Base-by-base conservation (phyloP, 2,888 invertebrate species). In the Laothoe populi region DNA sequence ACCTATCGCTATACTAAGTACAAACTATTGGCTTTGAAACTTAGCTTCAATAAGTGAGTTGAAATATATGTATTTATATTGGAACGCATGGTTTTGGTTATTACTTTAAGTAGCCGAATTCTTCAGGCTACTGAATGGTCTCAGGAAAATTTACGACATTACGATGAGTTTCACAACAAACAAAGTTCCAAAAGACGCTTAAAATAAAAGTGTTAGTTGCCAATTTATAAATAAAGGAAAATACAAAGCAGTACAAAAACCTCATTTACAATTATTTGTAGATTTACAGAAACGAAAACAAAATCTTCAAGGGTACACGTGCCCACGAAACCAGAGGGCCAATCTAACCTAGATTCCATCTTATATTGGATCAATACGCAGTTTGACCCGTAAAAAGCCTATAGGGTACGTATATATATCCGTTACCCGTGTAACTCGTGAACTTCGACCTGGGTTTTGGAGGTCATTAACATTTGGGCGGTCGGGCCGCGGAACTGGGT, bases 381-480 rank as follows among this genome's bases (percentile, higher is more conserved):
- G 86, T 83, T 76, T 87, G 91, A 88, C 91, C 90, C 87, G 85
- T 84, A 77, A 83, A 81, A 78, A 81, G 80, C 70, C 77, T 82
- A 82, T 81, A 81, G 79, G 82, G 82, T 84, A 83, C 79, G 78
- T 83, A 79, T 78, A 79, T 78, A 79, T 77, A 87, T 87, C 84
- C 84, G 78, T 85, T 86, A 83, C 92, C 82, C 92, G 92, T 91
- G 92, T 89, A 89, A 77, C 80, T 78, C 84, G 85, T 92, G 92
- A 92, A 92, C 92, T 92, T 92, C 91, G 92, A 90, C 92, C 92
- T 85, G 87, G 88, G 87, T 88, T 91, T 92, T 92, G 90, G 92
- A 92, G 92, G 92, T 92, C 92, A 92, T 92, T 92, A 92, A 92
- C 92, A 92, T 92, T 92, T 92, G 86, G 87, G 84, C 83, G 84